Percentiles rank a stretch among this genome's conserved stretches.
These are phyloP conservation scores for Piprites chloris DNA, from an alignment of 2,113 vertebrate species.

Conservation along the genomic window DNA sequence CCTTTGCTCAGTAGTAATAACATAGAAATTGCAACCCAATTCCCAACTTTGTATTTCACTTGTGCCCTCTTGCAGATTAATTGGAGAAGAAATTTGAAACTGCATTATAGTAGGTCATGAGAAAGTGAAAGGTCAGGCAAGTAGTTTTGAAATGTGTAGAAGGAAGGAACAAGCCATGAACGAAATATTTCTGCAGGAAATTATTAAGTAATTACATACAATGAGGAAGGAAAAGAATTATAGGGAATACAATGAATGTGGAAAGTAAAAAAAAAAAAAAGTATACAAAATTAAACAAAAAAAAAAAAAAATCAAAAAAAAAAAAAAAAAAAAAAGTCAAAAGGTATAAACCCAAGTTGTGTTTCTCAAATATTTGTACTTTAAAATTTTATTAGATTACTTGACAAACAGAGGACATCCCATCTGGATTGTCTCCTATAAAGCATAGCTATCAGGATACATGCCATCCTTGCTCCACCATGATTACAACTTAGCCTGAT, in stretches of 20 bases:
- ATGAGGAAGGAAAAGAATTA: neutral
- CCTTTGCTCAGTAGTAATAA: neutral
- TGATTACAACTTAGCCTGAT: neutral
- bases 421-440: neutral
- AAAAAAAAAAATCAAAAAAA: neutral
- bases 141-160: neutral
- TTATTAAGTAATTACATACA: neutral
- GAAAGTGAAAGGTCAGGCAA: neutral
- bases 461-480: neutral
- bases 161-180: neutral
- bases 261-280: neutral
- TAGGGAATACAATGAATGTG: neutral
- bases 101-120: neutral
- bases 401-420: neutral
- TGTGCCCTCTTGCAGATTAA: neutral
- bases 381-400: neutral
- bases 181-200: neutral
- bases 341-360: neutral
- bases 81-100: neutral
- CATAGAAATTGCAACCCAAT: neutral
- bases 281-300: too few relatives aligned
- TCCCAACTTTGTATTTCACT: neutral
- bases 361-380: neutral
- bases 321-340: neutral
- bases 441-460: neutral